A percentile compares a stretch with the other conserved stretches of the same genome.
Evolutionary conservation across 2,797 vertebrate species (phyloP).

Genomic region (Tenualosa thibaudeaui): DNA sequence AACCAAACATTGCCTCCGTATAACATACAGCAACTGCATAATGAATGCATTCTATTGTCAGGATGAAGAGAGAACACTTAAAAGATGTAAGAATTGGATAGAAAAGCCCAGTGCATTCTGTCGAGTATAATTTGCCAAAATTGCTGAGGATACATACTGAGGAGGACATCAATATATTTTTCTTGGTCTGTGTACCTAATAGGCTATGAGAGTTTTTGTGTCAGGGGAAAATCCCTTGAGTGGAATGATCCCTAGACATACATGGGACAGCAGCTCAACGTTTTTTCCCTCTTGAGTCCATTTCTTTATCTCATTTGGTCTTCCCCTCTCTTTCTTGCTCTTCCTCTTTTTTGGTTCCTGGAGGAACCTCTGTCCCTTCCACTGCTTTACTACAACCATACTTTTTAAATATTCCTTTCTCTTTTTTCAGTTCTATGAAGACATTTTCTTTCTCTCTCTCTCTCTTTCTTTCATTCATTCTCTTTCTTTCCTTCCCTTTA

Average conservation of each 20-base stretch:
- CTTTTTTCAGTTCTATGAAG: background rate
- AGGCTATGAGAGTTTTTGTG: background rate
- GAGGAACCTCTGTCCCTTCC: constrained; percentile 4
- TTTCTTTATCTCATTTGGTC: background rate
- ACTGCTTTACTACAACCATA: background rate
- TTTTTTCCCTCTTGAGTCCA: background rate
- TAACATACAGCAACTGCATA: background rate
- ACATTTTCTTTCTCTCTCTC: background rate
- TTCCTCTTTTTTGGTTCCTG: constrained; percentile 25
- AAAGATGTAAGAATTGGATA: background rate
- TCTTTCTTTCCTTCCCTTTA: constrained; percentile 33
- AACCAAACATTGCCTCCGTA: background rate
- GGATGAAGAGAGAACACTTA: background rate
- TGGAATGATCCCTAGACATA: background rate
- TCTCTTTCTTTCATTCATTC: background rate
- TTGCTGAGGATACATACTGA: background rate
- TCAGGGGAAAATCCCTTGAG: constrained; percentile 6
- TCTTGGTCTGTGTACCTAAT: background rate
- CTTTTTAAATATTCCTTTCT: background rate
- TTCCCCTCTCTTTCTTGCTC: constrained; percentile 12
- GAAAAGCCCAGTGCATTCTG: background rate
- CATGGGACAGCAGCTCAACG: constrained; percentile 26
- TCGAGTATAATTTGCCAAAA: too few species aligned
- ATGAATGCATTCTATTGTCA: background rate
- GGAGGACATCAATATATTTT: background rate